Base-by-base conservation (phyloP, 2,888 invertebrate species). In the Minunthozetes semirufus region DNA sequence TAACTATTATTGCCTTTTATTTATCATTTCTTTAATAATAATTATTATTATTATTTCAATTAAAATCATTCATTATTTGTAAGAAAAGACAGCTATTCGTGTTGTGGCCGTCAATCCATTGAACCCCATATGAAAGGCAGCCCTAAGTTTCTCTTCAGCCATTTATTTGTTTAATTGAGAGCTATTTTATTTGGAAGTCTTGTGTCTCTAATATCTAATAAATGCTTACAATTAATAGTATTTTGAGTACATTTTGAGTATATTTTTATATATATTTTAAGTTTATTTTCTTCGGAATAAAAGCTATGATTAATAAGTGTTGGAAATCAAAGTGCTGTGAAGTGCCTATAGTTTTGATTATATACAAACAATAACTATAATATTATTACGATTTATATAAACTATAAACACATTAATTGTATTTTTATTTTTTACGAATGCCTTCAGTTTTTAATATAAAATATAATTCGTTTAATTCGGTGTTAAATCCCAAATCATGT, bases 51-150 rank as follows among this genome's bases (percentile, higher is more conserved):
- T n/a, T n/a, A n/a, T n/a, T 56, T 25, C 13, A 17, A 29, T 33
- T 63, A 17, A 63, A 63, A 63, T 13, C 63, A 63, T 68, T 68
- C 68, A 68, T 68, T 42, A 61, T 61, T 25, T 33, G 8, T 42
- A 42, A 61, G 19, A 53, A 53, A 1, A 53, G 22, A n/a, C 33
- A 19, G 8, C 9, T 27, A 9, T 29, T 61, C 3, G 8, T 68
- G 13, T n/a, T n/a, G n/a, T n/a, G n/a, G n/a, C n/a, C n/a, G n/a
- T n/a, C n/a, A n/a, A n/a, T n/a, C n/a, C n/a, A n/a, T n/a, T n/a
- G n/a, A n/a, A 68, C 42, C 42, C 33, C 38, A 38, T 68, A n/a
- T 68, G 68, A 61, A 68, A 33, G 68, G 68, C 68, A 68, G 68
- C 68, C 68, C 13, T n/a, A 33, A 46, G 19, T 46, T 42, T 42